Percentiles rank a stretch among this genome's conserved stretches.
These are phyloP conservation scores for Indri indri DNA, from an alignment of 2,113 vertebrate species.

Conservation along the genomic window DNA sequence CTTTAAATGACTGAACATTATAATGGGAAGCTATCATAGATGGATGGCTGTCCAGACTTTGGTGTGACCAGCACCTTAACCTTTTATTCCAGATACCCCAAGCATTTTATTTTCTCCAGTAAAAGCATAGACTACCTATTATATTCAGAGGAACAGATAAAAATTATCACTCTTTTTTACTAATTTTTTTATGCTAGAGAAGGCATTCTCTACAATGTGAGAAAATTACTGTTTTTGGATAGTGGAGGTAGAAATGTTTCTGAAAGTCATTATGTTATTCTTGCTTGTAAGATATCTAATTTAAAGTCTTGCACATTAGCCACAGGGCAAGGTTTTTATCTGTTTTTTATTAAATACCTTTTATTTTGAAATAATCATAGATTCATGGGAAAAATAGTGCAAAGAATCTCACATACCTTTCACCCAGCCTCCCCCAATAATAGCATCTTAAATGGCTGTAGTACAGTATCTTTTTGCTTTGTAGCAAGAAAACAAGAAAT, in stretches of 20 bases:
- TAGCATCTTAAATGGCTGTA: neutral
- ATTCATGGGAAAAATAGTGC: conserved; percentile 11
- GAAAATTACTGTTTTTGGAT: conserved; percentile 16
- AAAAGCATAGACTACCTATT: conserved; percentile 16
- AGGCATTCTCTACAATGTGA: neutral
- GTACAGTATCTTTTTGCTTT: neutral
- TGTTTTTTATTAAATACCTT: conserved; percentile 25
- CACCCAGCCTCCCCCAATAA: neutral
- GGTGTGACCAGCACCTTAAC: neutral
- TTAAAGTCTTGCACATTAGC: conserved; percentile 7
- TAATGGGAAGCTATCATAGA: neutral
- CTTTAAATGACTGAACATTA: neutral
- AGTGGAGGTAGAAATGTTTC: conserved; percentile 24
- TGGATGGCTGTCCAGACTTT: neutral
- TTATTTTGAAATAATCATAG: conserved; percentile 40
- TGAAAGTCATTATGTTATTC: conserved; percentile 24
- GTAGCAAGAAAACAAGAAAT: conserved; percentile 21
- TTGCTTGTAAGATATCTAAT: neutral
- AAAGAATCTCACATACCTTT: neutral
- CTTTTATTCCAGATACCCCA: neutral
- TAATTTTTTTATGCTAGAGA: conserved; percentile 20
- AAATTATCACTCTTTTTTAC: neutral
- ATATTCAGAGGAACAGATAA: neutral
- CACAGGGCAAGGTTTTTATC: neutral
- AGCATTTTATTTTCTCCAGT: conserved; percentile 1